Percentiles rank a stretch among this genome's conserved stretches.
Conservation (phyloP, 2,113 vertebrate species). For the Notothenia rossii region DNA sequence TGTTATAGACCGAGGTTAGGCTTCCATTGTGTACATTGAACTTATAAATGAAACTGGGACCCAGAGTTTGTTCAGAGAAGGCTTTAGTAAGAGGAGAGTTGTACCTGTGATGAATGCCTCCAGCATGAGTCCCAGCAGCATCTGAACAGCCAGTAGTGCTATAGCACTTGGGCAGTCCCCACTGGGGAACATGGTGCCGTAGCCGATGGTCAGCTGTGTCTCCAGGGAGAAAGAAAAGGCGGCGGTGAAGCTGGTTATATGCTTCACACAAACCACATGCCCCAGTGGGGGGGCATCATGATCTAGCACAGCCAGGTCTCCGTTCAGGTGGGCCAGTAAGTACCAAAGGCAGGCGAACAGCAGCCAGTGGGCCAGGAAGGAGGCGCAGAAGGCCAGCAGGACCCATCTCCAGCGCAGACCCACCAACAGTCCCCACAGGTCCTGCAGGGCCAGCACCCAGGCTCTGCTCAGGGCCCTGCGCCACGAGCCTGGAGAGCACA, state of each 20-base stretch:
- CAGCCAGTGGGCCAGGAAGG: slow-evolving; percentile 96
- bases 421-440: slow-evolving; percentile 94
- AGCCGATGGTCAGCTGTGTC: slow-evolving; percentile 97
- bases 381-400: slow-evolving; percentile 93
- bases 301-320: slow-evolving; percentile 91
- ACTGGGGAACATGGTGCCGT: slow-evolving; percentile 98
- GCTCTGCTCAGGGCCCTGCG: slow-evolving; percentile 75
- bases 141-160: slow-evolving; percentile 94
- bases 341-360: slow-evolving; percentile 98
- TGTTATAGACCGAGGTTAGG: not conserved
- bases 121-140: slow-evolving; percentile 97
- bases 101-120: slow-evolving; percentile 99
- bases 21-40: not conserved
- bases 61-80: not conserved
- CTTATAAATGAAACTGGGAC: not conserved
- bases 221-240: slow-evolving; percentile 98
- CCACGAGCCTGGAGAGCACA: slow-evolving; percentile 57
- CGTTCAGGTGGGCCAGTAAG: slow-evolving; percentile 93
- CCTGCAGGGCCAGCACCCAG: slow-evolving; percentile 88
- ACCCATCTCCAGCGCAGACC: slow-evolving; percentile 98
- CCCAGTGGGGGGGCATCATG: slow-evolving; percentile 92
- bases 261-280: slow-evolving; percentile 96
- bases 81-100: not conserved
- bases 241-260: slow-evolving; percentile 96
- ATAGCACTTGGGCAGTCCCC: slow-evolving; percentile 96